Base-by-base conservation (phyloP, 2,888 invertebrate species). In the Lucinisca nassula region DNA sequence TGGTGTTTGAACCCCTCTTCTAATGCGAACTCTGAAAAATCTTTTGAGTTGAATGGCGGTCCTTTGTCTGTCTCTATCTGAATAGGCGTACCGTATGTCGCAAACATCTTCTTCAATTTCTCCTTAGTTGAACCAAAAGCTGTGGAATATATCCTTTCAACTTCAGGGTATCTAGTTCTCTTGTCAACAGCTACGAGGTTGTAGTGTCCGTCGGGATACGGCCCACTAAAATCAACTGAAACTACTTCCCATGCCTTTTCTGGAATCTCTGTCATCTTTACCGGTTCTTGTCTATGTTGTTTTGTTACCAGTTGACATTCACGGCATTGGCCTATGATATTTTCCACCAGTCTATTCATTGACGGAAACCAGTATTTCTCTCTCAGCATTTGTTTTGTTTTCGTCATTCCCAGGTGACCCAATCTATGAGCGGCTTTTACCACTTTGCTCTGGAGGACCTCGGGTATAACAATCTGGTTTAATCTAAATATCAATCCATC, bases 301-400 rank as follows among this genome's bases (percentile, higher is more conserved):
- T 49, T 78, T 24, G 87, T 87, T 35, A 85, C 55, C n/a, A 86
- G 40, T 40, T 88, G 72, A 35, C 88, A 83, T 45, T 85, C 67
- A 27, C 73, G 74, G 30, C 88, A 88, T 45, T 74, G 73, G n/a
- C 49, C 72, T 8, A 79, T 45, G 14, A 77, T 70, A n/a, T 87
- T 45, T 38, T 89, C 84, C 45, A 80, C 77, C 67, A 82, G 67
- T 10, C n/a, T 67, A 55, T 84, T 78, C 87, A 87, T 74, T 32
- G 14, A 37, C 10, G 79, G 81, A 27, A 84, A 87, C 80, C 87
- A 87, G 40, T 84, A 84, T 58, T 78, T 82, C 24, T 38, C 32
- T 79, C 78, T 70, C 37, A 72, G 27, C 78, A 83, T 73, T 37
- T 85, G 80, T 78, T 82, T 73, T 49, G 80, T 80, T 27, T 82